These are phyloP conservation scores for Zapornia atra DNA, from an alignment of 2,113 vertebrate species.

Conservation along the genomic window DNA sequence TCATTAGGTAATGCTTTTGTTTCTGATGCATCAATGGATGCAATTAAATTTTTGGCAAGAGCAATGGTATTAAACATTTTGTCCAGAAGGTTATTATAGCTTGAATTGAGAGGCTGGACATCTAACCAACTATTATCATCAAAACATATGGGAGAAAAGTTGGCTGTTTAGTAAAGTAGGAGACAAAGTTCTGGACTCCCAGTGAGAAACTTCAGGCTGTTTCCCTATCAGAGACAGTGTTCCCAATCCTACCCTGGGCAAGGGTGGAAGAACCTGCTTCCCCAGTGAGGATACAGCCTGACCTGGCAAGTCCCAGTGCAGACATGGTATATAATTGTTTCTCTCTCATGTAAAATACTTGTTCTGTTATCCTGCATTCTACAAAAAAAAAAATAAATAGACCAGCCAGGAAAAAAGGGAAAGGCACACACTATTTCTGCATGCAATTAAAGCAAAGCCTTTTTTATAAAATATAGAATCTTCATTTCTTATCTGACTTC, in stretches of 20 bases:
- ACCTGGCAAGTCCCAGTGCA: not conserved
- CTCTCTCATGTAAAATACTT: not conserved
- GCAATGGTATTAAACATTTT: not conserved
- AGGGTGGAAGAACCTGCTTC: not conserved
- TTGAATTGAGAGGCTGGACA: not conserved
- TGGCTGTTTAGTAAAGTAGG: not conserved
- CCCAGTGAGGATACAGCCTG: not conserved
- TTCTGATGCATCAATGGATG: slow-evolving; percentile 50
- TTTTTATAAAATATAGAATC: not conserved
- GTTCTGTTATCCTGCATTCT: not conserved
- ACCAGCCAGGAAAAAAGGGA: not conserved
- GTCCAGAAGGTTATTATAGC: slow-evolving; percentile 43
- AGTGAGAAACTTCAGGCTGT: not conserved
- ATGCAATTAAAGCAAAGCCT: not conserved
- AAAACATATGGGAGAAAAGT: not conserved
- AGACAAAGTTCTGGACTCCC: not conserved
- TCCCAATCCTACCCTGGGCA: fast-evolving
- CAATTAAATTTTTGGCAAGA: slow-evolving; percentile 60
- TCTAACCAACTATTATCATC: not conserved
- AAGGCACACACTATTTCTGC: not conserved
- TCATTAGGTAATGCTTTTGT: slow-evolving; percentile 11
- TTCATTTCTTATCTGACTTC: not conserved
- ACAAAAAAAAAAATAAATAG: not conserved
- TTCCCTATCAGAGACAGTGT: not conserved
- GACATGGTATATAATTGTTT: not conserved